Base-by-base conservation (phyloP, 1,140 invertebrate species). In the Phenacoccus solenopsis region DNA sequence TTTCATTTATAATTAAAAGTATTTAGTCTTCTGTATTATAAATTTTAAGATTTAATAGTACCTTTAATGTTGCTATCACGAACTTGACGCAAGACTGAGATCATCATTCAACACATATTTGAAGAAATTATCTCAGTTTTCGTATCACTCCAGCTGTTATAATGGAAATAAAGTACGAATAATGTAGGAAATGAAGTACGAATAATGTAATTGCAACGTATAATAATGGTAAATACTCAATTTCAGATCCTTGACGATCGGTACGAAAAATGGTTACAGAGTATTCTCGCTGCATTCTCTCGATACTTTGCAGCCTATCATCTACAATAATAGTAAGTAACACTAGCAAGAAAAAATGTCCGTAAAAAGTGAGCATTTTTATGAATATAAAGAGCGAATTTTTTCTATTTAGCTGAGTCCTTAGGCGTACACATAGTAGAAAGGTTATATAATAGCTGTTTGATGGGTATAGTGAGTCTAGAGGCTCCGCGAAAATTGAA, bases 351-450 rank as follows among this genome's bases (percentile, higher is more conserved):
- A 75, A 27, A 20, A 13, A 7, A 7, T 5, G 30, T 20, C 5
- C 57, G n/a, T 7, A 20, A 21, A 21, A n/a, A 20, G n/a, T 5
- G 12, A 12, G 61, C 20, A 25, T 35, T 28, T 12, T 1, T 7
- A 32, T 30, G 5, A 9, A 10, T 28, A 5, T n/a, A 35, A 5
- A 5, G 16, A 13, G 9, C 7, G 7, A 61, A 9, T 69, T 70
- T n/a, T 64, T 64, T 25, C 57, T 69, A 72, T 74, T 72, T 76
- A 75, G 28, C 72, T 88, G 89, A 85, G 57, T 85, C 85, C 16
- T 90, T 94, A 80, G 94, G 98, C 79, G 89, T 93, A 27, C 94
- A 89, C 76, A 88, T 98, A 70, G 93, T 98, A 69, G 97, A 99
- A 80, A 83, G 96, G 67, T 83, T 99, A 49, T 99, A 98, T 80